phyloP scores from a whole-genome alignment of 92 coral and sea anemone genomes.

The Actinostola sp. region DNA sequence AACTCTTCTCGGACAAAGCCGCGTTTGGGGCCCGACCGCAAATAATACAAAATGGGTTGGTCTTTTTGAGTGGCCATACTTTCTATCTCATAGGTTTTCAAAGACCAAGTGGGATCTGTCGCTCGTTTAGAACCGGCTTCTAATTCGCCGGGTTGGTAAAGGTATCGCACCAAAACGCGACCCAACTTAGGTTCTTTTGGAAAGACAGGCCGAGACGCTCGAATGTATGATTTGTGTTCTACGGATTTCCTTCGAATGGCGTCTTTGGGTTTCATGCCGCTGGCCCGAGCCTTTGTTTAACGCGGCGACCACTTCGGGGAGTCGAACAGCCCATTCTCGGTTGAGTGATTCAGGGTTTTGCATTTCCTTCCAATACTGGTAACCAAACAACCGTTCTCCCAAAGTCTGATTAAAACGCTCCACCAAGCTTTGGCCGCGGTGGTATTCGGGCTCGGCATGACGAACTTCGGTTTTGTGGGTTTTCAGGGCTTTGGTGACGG shows the following conservation, averaged over 20 bases:
- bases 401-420: constrained; percentile 7
- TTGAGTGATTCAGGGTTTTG: background rate
- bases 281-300: constrained; percentile 6
- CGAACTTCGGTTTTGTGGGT: background rate
- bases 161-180: background rate
- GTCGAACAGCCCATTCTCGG: background rate
- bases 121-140: constrained; percentile 17
- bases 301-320: constrained; percentile 14
- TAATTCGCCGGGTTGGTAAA: constrained; percentile 21
- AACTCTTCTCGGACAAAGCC: too few relatives aligned
- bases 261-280: constrained; percentile 6
- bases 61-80: too few relatives aligned
- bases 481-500: constrained; percentile 12
- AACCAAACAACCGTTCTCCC: constrained; percentile 28
- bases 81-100: background rate
- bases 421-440: background rate
- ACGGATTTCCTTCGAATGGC: background rate
- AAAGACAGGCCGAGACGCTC: background rate
- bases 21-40: too few relatives aligned
- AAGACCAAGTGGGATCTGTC: constrained; percentile 19
- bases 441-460: background rate
- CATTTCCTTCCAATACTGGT: constrained; percentile 14
- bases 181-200: background rate
- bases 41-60: too few relatives aligned
- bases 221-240: background rate